phyloP scores from a whole-genome alignment of 2,113 vertebrate genomes.

The Fulmarus glacialis region DNA sequence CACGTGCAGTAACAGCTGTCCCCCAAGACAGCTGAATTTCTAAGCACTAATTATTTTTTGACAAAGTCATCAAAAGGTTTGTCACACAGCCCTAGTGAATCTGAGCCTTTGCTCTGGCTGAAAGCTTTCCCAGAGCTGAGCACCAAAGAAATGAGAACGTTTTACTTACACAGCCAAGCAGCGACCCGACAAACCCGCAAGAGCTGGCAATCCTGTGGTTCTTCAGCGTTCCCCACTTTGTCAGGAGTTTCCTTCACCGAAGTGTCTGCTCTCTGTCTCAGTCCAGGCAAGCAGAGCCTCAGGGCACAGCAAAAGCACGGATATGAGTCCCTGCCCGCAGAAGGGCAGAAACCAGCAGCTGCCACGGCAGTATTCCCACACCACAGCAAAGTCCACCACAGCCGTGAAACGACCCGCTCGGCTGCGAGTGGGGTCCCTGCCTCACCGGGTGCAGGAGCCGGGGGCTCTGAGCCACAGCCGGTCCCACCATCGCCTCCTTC shows the following conservation, averaged over 20 bases:
- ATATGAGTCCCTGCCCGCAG: fast-evolving
- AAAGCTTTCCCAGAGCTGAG: background rate
- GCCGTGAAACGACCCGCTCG: fast-evolving
- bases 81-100: background rate
- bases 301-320: fast-evolving
- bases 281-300: background rate
- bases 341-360: background rate
- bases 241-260: background rate
- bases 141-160: background rate
- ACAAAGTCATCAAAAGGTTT: background rate
- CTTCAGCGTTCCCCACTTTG: fast-evolving
- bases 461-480: fast-evolving
- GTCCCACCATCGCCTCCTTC: background rate
- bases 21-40: background rate
- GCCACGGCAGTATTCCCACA: fast-evolving
- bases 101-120: background rate
- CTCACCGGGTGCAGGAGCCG: fast-evolving
- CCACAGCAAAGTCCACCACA: background rate
- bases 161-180: background rate
- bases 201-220: too few relatives aligned
- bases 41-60: background rate
- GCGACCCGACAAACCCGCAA: fast-evolving
- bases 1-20: background rate
- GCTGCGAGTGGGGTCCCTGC: fast-evolving
- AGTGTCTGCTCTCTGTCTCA: fast-evolving